Conservation (phyloP, 2,888 invertebrate species). For the Noctuana brunneofusca region DNA sequence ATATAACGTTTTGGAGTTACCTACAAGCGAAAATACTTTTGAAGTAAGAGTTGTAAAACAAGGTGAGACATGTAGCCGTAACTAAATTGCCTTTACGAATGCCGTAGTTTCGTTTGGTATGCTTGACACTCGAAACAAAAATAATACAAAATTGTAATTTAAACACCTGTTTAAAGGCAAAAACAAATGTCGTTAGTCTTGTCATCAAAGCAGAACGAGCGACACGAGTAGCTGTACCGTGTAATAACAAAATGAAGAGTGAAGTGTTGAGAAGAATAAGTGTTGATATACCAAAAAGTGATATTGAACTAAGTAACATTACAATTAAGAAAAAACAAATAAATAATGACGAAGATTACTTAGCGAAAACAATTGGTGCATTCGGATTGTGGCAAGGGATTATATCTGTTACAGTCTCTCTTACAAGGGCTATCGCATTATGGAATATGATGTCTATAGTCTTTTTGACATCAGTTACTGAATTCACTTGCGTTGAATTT, state of each 20-base stretch:
- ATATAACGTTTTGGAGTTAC: not conserved
- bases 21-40: constrained; percentile 1
- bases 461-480: constrained; percentile 55
- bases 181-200: constrained; percentile 9
- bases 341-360: constrained; percentile 52
- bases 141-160: constrained; percentile 8
- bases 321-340: constrained; percentile 5
- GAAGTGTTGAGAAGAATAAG: constrained; percentile 19
- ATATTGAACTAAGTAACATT: constrained; percentile 1
- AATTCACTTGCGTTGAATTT: constrained; percentile 52
- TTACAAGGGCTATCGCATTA: constrained; percentile 47
- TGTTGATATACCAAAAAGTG: constrained; percentile 1
- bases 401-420: constrained; percentile 42
- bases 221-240: constrained; percentile 4
- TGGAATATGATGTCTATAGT: constrained; percentile 54
- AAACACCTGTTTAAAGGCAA: constrained; percentile 16
- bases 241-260: constrained; percentile 22
- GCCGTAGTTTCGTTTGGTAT: constrained; percentile 5
- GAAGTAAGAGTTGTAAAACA: not conserved
- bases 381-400: constrained; percentile 56
- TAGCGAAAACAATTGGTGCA: constrained; percentile 56
- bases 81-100: constrained; percentile 14
- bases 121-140: constrained; percentile 10
- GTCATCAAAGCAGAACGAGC: not conserved
- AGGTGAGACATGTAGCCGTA: constrained; percentile 1